A percentile compares a stretch with the other conserved stretches of the same genome.
These are phyloP conservation scores for Heterochromis multidens DNA, from an alignment of 2,113 vertebrate species.

Conservation along the genomic window DNA sequence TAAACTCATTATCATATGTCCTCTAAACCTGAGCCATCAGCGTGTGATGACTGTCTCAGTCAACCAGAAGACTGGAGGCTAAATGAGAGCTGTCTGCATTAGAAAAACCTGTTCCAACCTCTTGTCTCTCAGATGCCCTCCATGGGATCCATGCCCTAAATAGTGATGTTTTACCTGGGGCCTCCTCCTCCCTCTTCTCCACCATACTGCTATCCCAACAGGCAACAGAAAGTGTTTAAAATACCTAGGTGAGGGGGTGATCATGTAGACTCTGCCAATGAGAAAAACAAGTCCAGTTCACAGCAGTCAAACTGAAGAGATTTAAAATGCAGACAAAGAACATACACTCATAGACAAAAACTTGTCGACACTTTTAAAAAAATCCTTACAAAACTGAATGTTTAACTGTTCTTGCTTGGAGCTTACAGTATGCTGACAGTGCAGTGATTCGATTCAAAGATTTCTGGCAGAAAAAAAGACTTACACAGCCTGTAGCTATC, in stretches of 20 bases:
- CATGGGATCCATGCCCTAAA: constrained; percentile 80
- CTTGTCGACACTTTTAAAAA: constrained; percentile 45
- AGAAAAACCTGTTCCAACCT: constrained; percentile 73
- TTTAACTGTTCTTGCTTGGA: constrained; percentile 57
- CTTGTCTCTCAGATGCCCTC: constrained; percentile 70
- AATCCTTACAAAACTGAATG: constrained; percentile 49
- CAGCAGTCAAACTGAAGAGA: constrained; percentile 18
- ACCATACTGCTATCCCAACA: constrained; percentile 39
- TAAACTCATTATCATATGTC: constrained; percentile 75
- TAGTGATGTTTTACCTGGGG: constrained; percentile 78
- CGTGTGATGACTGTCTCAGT: constrained; percentile 64
- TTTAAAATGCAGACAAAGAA: constrained; percentile 39
- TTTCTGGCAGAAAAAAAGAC: constrained; percentile 51
- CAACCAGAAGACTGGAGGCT: constrained; percentile 64
- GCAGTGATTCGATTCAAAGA: constrained; percentile 67
- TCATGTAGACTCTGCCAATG: constrained; percentile 26
- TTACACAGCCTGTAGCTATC: constrained; percentile 64
- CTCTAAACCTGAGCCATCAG: constrained; percentile 70
- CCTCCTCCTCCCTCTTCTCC: constrained; percentile 51
- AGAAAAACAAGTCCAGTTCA: constrained; percentile 47
- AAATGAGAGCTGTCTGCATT: constrained; percentile 65
- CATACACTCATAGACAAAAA: constrained; percentile 24
- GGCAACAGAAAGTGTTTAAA: constrained; percentile 61
- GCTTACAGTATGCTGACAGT: constrained; percentile 65
- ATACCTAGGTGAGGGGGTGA: constrained; percentile 42